phyloP scores from a whole-genome alignment of 2,113 vertebrate genomes.

The Pseudolaguvia tuberculata region DNA sequence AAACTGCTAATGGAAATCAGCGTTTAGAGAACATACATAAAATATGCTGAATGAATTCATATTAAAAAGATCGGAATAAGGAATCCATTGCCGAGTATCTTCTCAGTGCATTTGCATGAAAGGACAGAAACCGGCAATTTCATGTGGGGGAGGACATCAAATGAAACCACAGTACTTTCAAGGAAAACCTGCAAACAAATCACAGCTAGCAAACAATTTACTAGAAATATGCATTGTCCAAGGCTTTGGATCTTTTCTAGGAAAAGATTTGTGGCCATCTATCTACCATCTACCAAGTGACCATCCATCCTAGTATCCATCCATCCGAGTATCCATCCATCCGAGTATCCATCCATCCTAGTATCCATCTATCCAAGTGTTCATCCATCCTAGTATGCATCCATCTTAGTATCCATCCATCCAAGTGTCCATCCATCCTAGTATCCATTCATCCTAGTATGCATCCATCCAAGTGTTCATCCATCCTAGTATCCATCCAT shows the following conservation, averaged over 20 bases:
- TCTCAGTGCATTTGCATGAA: neutral
- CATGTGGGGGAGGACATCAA: neutral
- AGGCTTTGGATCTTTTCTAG: neutral
- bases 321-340: too few relatives aligned
- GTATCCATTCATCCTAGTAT: too few relatives aligned
- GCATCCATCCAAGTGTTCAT: too few relatives aligned
- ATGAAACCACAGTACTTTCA: conserved; percentile 26
- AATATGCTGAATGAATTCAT: neutral
- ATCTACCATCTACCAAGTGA: too few relatives aligned
- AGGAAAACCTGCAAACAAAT: neutral
- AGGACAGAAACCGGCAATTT: conserved; percentile 2
- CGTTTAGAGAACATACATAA: neutral
- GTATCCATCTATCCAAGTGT: too few relatives aligned
- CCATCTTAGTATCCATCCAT: too few relatives aligned
- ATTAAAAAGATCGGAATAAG: neutral
- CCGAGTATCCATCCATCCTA: too few relatives aligned
- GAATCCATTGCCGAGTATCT: conserved; percentile 1
- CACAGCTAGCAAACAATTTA: neutral
- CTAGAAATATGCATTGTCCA: neutral
- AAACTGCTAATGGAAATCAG: neutral
- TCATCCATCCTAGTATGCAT: too few relatives aligned
- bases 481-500: too few relatives aligned
- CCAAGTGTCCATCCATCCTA: too few relatives aligned
- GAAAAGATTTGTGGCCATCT: too few relatives aligned
- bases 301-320: too few relatives aligned